Evolutionary conservation across 1,140 invertebrate species (phyloP).

Genomic region (Drosophila auraria): DNA sequence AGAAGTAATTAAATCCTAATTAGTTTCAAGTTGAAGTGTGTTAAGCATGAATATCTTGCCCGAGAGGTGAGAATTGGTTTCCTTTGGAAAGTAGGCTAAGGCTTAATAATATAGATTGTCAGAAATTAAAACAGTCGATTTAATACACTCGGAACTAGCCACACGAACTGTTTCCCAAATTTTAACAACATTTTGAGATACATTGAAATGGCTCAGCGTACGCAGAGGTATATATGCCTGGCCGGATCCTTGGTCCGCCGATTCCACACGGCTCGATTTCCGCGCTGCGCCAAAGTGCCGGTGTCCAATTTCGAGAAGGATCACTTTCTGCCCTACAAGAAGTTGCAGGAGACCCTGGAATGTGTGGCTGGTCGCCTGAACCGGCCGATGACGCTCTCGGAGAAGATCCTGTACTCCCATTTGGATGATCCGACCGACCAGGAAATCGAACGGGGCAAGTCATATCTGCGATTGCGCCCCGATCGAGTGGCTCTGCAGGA

Average conservation of each 20-base stretch:
- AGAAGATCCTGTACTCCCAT: constrained; percentile 99
- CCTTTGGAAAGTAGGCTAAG: no score
- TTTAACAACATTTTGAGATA: not conserved
- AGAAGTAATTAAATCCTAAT: constrained; percentile 16
- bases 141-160: not conserved
- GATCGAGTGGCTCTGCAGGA: constrained; percentile 99
- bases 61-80: no score
- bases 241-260: constrained; percentile 20
- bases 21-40: not conserved
- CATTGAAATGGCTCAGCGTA: constrained; percentile 8
- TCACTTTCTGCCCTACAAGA: constrained; percentile 94
- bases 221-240: constrained; percentile 18
- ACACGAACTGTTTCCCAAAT: constrained; percentile 1
- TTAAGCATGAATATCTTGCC: not conserved
- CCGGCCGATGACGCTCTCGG: constrained; percentile 97
- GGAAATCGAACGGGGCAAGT: constrained; percentile 94
- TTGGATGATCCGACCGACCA: constrained; percentile 94
- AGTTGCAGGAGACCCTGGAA: constrained; percentile 91
- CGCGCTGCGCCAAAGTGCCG: constrained; percentile 87
- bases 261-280: constrained; percentile 10
- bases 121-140: constrained; percentile 8
- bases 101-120: no score
- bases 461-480: constrained; percentile 96
- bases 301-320: constrained; percentile 97
- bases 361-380: constrained; percentile 94